Percentiles rank a stretch among this genome's conserved stretches.
Evolutionary conservation across 2,888 invertebrate genomes (phyloP).

Genomic region (Ichneumoninae sp.): DNA sequence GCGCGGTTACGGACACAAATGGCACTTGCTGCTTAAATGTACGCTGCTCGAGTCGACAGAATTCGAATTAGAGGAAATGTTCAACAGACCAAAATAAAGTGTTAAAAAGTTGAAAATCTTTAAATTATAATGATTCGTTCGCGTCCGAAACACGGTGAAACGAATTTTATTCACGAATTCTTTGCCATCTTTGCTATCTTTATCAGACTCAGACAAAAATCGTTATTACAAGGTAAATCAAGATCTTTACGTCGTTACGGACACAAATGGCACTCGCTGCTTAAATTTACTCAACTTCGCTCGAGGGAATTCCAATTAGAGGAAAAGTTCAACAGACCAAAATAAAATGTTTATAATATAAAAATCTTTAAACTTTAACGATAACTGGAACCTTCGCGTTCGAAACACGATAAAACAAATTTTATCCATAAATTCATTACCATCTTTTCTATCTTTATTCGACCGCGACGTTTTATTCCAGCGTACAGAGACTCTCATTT

Average conservation of each 20-base stretch:
- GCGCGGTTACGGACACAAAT: neutral
- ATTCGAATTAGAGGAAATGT: neutral
- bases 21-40: neutral
- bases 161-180: neutral
- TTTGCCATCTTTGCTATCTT: neutral
- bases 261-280: neutral
- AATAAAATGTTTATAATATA: neutral
- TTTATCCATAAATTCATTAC: neutral
- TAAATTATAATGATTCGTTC: neutral
- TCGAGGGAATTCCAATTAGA: neutral
- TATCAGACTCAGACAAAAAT: neutral
- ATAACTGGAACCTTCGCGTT: neutral
- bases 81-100: neutral
- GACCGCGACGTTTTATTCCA: conserved; percentile 30
- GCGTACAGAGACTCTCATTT: neutral
- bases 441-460: neutral
- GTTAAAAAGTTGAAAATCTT: neutral
- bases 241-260: neutral
- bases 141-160: too few relatives aligned
- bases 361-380: neutral
- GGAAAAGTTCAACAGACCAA: neutral
- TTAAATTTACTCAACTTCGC: neutral
- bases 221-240: conserved; percentile 16
- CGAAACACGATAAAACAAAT: neutral
- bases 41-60: neutral